phyloP scores from a whole-genome alignment of 1,140 invertebrate genomes.

The Brachionus plicatilis region DNA sequence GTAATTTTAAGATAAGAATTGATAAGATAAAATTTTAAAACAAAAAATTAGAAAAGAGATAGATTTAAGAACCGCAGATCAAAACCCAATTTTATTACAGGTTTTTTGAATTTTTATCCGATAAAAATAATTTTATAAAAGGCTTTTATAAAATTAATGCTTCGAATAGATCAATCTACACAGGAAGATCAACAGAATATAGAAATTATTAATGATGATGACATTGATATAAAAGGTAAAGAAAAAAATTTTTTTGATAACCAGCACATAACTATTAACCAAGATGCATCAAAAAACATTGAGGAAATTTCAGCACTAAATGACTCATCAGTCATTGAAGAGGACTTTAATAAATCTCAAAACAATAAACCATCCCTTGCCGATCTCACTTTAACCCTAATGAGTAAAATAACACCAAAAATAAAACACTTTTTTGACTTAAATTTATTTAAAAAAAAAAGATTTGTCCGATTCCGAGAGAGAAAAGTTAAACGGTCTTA shows the following conservation, averaged over 20 bases:
- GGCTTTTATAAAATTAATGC: not conserved
- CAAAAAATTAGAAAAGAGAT: not conserved
- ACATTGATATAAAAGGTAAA: not conserved
- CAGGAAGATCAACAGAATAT: not conserved
- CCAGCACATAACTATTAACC: not conserved
- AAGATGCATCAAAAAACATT: not conserved
- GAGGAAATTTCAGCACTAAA: not conserved
- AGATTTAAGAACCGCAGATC: not conserved
- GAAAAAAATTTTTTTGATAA: not conserved
- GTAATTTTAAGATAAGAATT: not conserved
- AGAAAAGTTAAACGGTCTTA: not conserved
- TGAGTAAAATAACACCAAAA: not conserved
- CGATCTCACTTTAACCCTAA: slow-evolving; percentile 30
- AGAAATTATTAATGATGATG: not conserved
- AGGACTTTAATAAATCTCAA: not conserved
- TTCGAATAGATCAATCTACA: not conserved
- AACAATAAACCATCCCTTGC: not conserved
- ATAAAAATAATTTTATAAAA: no score
- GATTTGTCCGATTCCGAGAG: not conserved
- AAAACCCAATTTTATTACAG: not conserved
- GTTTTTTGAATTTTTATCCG: not conserved
- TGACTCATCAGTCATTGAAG: not conserved
- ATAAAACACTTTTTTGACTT: not conserved
- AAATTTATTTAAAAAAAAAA: not conserved
- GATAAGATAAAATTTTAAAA: not conserved